Conservation (phyloP, 2,888 invertebrate species). For the Heliothis peltigera region DNA sequence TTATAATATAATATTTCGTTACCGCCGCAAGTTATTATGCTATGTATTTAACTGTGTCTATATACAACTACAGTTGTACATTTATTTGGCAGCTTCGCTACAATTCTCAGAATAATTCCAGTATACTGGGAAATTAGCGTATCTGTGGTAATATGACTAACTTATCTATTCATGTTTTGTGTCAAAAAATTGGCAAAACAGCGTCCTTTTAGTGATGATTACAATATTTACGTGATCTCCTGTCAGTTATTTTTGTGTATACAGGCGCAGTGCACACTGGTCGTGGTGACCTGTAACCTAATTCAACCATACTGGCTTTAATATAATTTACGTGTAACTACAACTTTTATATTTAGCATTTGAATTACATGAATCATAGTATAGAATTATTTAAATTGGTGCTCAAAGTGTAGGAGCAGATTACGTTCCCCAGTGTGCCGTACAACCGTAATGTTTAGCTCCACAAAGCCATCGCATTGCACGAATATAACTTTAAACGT, state of each 20-base stretch:
- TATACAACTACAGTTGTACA: constrained; percentile 16
- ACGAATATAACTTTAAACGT: constrained; percentile 1
- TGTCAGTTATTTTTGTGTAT: background rate
- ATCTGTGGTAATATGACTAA: constrained; percentile 21
- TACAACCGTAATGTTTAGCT: background rate
- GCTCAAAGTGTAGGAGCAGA: too few relatives aligned
- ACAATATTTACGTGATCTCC: background rate
- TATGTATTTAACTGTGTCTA: background rate
- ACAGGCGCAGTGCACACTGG: background rate
- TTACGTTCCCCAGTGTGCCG: too few relatives aligned
- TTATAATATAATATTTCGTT: too few relatives aligned
- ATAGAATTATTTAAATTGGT: too few relatives aligned
- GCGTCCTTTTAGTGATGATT: background rate
- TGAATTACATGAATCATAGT: too few relatives aligned
- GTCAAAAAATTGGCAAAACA: constrained; percentile 8
- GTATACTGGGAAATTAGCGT: constrained; percentile 19
- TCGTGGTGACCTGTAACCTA: too few relatives aligned
- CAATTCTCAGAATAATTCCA: constrained; percentile 22
- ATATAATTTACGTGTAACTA: too few relatives aligned
- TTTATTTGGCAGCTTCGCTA: constrained; percentile 1
- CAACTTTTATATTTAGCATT: too few relatives aligned
- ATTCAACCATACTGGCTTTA: too few relatives aligned
- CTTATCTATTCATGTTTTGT: constrained; percentile 20
- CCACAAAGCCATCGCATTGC: background rate
- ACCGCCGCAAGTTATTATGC: background rate